Evolutionary conservation across 2,113 vertebrate genomes (phyloP), one percentile per base, ranked within the genome.

Genomic region (Arenaria interpres): DNA sequence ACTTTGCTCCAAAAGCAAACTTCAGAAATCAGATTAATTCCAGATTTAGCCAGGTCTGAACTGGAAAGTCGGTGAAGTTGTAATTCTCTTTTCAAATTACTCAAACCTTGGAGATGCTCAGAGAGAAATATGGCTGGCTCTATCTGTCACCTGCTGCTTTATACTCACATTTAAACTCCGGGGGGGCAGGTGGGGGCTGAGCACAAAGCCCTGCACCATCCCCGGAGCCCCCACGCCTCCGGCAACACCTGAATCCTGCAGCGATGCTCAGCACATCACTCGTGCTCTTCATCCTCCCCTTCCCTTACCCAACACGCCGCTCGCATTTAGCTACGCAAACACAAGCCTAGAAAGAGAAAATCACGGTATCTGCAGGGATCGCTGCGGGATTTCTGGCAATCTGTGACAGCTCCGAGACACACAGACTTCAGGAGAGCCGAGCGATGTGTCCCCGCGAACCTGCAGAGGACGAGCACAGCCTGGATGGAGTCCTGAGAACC

Each of bases 171-270:
- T 50, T 11, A 7, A 59, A 24, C 62, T 62, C 37, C 1, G 5
- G 4, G 46, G 53, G 14, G 27, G 53, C 33, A 69, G 35, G 54
- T 10, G 1, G 50, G 32, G 59, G 59, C 66, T 80, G 72, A 86
- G 76, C 88, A 88, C 90, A 73, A 32, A 84, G 80, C 62, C 46
- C 43, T 23, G 72, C 6, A 0, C 57, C 53, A 45, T 15, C 57
- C 72, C 89, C 0, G 0, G 41, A 35, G n/a, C 0, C 27, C 37
- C 46, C 1, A 2, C 0, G 10, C 83, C 88, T 74, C 37, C 3
- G 10, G 83, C 83, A 88, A 28, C 45, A 53, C 35, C 75, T 7
- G 10, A 62, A 62, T 45, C 56, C 60, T 64, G 62, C 68, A 46
- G 63, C 1, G 3, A 27, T 4, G 33, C 68, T 25, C 1, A 1